phyloP scores from a whole-genome alignment of 2,113 vertebrate species.

The Numenius arquata region DNA sequence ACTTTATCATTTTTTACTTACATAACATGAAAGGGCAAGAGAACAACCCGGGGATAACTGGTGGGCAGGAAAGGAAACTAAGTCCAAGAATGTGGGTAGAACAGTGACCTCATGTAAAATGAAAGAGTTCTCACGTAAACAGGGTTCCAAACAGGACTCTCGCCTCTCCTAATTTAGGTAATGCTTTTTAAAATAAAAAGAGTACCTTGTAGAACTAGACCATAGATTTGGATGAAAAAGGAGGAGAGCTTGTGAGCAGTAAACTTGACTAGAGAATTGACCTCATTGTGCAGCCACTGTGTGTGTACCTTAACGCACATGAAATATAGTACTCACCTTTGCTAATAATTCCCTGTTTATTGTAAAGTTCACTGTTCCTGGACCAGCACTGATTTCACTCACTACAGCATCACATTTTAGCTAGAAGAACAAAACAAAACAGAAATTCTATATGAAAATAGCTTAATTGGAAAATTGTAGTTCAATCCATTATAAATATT shows the following conservation, averaged over 20 bases:
- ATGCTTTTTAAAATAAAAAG: neutral
- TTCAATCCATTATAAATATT: neutral
- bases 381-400: slow-evolving; percentile 78
- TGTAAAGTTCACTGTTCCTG: slow-evolving; percentile 84
- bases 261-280: neutral
- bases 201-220: neutral
- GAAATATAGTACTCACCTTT: slow-evolving; percentile 77
- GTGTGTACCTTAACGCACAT: neutral
- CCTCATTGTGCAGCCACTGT: neutral
- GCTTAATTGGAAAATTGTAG: neutral
- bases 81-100: neutral
- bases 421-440: slow-evolving; percentile 65
- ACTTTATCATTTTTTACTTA: neutral
- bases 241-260: neutral
- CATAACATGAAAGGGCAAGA: neutral
- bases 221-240: neutral
- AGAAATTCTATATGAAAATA: neutral
- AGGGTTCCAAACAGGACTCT: neutral
- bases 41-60: neutral
- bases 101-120: neutral
- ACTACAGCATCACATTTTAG: slow-evolving; percentile 83
- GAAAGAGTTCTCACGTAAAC: neutral
- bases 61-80: neutral
- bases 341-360: slow-evolving; percentile 85
- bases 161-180: neutral